Evolutionary conservation across 2,888 invertebrate species (phyloP), one percentile per base, ranked within the genome.

Genomic region (Teleiodes luculella): DNA sequence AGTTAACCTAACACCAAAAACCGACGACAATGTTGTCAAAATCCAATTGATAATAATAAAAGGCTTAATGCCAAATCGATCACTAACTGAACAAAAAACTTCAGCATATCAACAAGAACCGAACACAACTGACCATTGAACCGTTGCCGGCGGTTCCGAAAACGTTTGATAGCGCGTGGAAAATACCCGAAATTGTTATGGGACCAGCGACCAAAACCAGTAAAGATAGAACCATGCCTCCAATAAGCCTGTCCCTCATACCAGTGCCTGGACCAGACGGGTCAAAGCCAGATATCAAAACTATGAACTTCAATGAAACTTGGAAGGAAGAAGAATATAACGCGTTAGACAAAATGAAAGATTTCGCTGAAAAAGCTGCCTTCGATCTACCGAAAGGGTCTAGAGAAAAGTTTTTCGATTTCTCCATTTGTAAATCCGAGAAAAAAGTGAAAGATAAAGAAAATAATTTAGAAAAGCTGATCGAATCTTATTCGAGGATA

Each of bases 1-100:
- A 31, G 47, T 41, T 10, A 33, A 55, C 60, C 60, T 64, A 63
- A 64, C 59, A 56, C 57, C 56, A 63, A 66, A 63, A 57, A 56
- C 52, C 48, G 64, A 72, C 82, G 84, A 81, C 84, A 86, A 86
- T 89, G 89, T 89, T 89, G 89, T 87, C 88, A 85, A 78, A 72
- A 73, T 83, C 81, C 74, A 85, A 88, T 89, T 89, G 89, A 89
- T 88, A 88, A 89, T 88, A 88, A 86, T 87, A 85, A 81, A 74
- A 53, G 68, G 35, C 35, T 35, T 18, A 35, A 13, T 33, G 11
- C 16, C 24, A 24, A 24, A 60, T 62, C 55, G 64, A 66, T 70
- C 65, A 64, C 65, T 71, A 67, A 62, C 70, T 61, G 63, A 70
- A 70, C 70, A 53, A 53, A 66, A 67, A 13, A 35, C 7, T 75